Conservation (phyloP, 2,113 vertebrate species). For the Nicator chloris region DNA sequence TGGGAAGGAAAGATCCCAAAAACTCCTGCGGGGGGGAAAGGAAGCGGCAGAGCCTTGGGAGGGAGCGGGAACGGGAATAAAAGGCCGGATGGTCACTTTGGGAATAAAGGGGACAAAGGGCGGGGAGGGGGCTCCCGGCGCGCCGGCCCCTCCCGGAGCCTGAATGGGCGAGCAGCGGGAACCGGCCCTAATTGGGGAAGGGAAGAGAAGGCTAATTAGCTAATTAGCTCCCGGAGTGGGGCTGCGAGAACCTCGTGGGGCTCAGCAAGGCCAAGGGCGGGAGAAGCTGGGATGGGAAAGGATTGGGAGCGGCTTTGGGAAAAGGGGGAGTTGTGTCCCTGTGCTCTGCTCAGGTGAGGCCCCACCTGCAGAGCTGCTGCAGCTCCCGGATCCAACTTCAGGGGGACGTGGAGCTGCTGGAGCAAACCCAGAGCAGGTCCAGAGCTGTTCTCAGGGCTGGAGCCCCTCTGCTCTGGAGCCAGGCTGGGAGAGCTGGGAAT, state of each 20-base stretch:
- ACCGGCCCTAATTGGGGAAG: not conserved
- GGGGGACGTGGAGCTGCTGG: not conserved
- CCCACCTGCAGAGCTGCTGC: not conserved
- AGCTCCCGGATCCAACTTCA: not conserved
- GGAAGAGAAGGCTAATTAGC: not conserved
- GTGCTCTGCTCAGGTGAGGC: not conserved
- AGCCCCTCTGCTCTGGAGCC: not conserved
- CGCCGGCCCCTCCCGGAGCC: not conserved
- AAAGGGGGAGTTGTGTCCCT: not conserved
- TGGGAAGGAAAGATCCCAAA: not conserved
- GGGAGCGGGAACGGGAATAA: not conserved
- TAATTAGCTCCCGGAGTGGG: not conserved
- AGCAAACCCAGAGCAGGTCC: not conserved
- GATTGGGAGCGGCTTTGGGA: rapidly evolving
- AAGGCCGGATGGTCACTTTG: not conserved
- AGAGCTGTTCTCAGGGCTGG: not conserved
- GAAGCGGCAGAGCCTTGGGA: not conserved
- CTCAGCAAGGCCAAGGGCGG: not conserved
- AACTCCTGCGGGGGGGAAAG: not conserved
- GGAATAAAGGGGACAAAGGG: slow-evolving; percentile 1
- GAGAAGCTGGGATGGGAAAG: not conserved
- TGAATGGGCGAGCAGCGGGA: not conserved
- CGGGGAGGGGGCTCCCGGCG: rapidly evolving
- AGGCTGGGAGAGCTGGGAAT: not conserved
- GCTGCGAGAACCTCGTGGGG: not conserved